Evolutionary conservation across 2,113 vertebrate species (phyloP), one percentile per base, ranked within the genome.

Genomic region (Cygnus atratus): DNA sequence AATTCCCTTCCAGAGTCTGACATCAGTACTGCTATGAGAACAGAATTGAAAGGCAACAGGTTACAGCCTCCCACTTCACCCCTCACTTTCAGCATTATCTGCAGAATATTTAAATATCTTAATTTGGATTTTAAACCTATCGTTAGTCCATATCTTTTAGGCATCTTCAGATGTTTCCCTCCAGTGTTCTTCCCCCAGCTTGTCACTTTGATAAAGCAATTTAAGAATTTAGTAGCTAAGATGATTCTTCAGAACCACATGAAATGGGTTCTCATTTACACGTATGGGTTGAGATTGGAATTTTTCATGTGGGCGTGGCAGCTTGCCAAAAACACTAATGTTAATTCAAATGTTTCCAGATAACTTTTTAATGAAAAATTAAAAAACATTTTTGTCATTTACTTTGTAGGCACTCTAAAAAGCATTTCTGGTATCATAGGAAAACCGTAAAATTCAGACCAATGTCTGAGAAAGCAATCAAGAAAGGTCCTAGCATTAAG

Each of bases 161-260:
- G 35, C 59, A 85, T 88, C 48, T 80, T 89, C 50, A 72, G 74
- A 50, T 81, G 52, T 55, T 90, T 87, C 76, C 91, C 54, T 13
- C 2, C 57, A 71, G 19, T 33, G 17, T 92, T 92, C 63, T 82
- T 93, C 63, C 37, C 18, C 37, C 82, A 83, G 26, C 15, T 9
- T 93, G 57, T 43, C 62, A 76, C 33, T 74, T 37, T 70, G 59
- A 84, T 95, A 94, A 92, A 93, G 76, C 86, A 55, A 93, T 88
- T 85, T 92, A 94, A 52, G 33, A 75, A 11, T 22, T 13, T 72
- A 48, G 39, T 35, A 55, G 46, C 75, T 41, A 78, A 71, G 54
- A 26, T 55, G 13, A 54, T 35, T 37, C 68, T 54, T 57, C 9
- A 4, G 59, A 92, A 90, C 43, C 7, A 11, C 39, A 33, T 52